Base-by-base conservation (phyloP, 1,140 invertebrate species). In the Drosophila seguyi region DNA sequence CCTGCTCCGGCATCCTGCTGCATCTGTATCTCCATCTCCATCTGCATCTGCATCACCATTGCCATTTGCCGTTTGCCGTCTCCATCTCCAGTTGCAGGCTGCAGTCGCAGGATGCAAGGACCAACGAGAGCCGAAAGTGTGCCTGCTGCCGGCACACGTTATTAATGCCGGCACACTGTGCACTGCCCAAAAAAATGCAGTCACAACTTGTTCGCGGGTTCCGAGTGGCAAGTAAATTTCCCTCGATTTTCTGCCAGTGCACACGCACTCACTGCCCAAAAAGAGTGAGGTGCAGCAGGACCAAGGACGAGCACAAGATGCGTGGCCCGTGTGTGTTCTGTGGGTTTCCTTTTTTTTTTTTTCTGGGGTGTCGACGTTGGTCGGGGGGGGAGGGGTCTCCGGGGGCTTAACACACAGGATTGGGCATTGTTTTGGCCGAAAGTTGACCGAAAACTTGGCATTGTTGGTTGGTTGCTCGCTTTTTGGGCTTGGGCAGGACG, bases 371-470 rank as follows among this genome's bases (percentile, higher is more conserved):
- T 27, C 36, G 36, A 18, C 20, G n/a, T n/a, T n/a, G n/a, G n/a
- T n/a, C n/a, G 20, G 59, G 18, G 27, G 52, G 56, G 3, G 22
- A 14, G 38, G 38, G 69, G 27, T 44, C 52, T 55, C 39, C 29
- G 52, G 18, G 53, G 58, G 39, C 48, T 66, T 69, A 67, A 69
- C 66, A 69, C 66, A 69, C 66, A 69, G 74, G 56, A 69, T 52
- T 78, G 65, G 74, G 80, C 83, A 87, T 84, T 87, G 84, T 87
- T 88, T 87, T 88, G 86, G 85, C 86, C 80, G 85, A 88, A 88
- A 88, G 85, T 88, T 88, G 85, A 88, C 85, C 85, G 78, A 88
- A 88, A 88, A 90, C 85, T 88, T 88, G 85, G 85, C 85, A 88
- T 88, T 88, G 78, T 88, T 90, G 85, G 78, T 88, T 90, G 85